phyloP scores from a whole-genome alignment of 2,888 invertebrate species.

The Tromatobia lineatoria region DNA sequence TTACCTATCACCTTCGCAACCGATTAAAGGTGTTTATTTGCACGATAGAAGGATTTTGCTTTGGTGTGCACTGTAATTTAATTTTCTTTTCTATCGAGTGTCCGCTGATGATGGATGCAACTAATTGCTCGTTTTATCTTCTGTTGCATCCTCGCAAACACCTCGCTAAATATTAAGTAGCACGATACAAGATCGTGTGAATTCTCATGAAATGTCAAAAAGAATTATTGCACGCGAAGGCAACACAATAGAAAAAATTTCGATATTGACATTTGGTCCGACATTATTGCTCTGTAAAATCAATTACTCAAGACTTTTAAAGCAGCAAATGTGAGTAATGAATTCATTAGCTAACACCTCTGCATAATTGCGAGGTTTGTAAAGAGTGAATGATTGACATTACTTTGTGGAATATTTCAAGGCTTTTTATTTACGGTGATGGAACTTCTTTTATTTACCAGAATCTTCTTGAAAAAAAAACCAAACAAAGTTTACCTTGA shows the following conservation, averaged over 20 bases:
- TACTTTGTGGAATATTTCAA: no score
- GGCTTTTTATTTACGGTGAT: no score
- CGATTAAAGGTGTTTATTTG: slow-evolving; percentile 43
- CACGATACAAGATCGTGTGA: slow-evolving; percentile 56
- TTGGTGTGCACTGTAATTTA: slow-evolving; percentile 51
- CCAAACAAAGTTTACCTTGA: no score
- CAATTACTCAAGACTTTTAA: not conserved
- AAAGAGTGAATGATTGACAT: no score
- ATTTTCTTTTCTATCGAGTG: slow-evolving; percentile 1
- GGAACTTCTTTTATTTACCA: no score
- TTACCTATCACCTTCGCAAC: slow-evolving; percentile 24
- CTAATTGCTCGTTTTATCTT: slow-evolving; percentile 64
- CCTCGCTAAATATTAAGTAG: slow-evolving; percentile 16
- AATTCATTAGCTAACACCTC: no score
- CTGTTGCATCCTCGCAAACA: slow-evolving; percentile 43
- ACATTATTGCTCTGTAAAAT: not conserved
- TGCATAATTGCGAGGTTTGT: no score
- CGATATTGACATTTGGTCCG: not conserved
- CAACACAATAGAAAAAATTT: not conserved
- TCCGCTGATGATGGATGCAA: slow-evolving; percentile 4
- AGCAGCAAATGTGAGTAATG: not conserved
- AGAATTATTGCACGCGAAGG: slow-evolving; percentile 18
- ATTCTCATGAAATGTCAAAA: slow-evolving; percentile 64
- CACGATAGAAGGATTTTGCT: slow-evolving; percentile 43
- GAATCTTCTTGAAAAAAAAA: no score